Evolutionary conservation across 2,888 invertebrate genomes (phyloP).

Genomic region (Sinelater perroti): DNA sequence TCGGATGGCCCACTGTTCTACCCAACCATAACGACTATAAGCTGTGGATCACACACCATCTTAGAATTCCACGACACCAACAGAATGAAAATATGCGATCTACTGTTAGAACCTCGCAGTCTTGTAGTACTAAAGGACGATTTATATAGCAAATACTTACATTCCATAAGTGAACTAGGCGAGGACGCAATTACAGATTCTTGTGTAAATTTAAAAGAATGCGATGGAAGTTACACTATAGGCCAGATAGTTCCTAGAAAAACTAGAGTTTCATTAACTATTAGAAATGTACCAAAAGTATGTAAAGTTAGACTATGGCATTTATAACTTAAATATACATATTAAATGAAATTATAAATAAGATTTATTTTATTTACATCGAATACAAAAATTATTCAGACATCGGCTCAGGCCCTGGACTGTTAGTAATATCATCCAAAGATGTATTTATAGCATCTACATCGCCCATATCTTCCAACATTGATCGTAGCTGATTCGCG

Average conservation of each 20-base stretch:
- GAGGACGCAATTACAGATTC: slow-evolving; percentile 70
- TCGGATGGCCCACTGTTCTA: slow-evolving; percentile 94
- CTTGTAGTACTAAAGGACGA: slow-evolving; percentile 84
- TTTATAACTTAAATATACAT: slow-evolving; percentile 13
- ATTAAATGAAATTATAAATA: neutral
- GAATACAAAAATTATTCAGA: slow-evolving; percentile 51
- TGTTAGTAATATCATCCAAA: slow-evolving; percentile 59
- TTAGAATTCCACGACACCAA: slow-evolving; percentile 77
- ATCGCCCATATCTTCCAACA: slow-evolving; percentile 74
- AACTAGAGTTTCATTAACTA: slow-evolving; percentile 88
- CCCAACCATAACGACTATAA: slow-evolving; percentile 92
- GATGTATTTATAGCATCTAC: slow-evolving; percentile 66
- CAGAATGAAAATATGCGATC: slow-evolving; percentile 67
- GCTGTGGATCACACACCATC: slow-evolving; percentile 89
- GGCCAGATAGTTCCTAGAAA: slow-evolving; percentile 68
- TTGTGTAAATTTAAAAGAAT: slow-evolving; percentile 72
- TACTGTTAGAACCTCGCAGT: slow-evolving; percentile 88
- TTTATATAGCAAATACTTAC: slow-evolving; percentile 85
- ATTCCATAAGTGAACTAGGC: slow-evolving; percentile 80
- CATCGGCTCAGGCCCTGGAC: slow-evolving; percentile 58
- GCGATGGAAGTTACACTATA: slow-evolving; percentile 64
- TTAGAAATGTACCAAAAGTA: slow-evolving; percentile 92
- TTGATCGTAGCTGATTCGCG: slow-evolving; percentile 83
- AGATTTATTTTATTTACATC: neutral
- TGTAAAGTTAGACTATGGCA: slow-evolving; percentile 73